Evolutionary conservation across 2,113 vertebrate species (phyloP), one percentile per base, ranked within the genome.

Genomic region (Barnardius zonarius): DNA sequence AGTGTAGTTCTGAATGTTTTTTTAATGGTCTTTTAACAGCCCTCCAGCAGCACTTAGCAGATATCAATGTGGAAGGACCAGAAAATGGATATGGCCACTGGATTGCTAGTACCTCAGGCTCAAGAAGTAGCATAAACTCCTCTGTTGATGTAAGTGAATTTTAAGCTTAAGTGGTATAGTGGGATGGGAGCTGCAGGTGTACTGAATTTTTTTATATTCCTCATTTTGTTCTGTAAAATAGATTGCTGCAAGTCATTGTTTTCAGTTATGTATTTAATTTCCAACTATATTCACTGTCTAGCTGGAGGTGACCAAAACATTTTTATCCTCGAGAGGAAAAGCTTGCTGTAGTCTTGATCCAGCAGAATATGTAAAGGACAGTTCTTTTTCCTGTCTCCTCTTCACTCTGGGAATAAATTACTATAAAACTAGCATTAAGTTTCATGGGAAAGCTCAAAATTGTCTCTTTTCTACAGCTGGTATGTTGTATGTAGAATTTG

Each of bases 31-130:
- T 84, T 69, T 95, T 86, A 84, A 91, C 96, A 99, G 99, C 99
- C 30, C 98, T 99, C 14, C 99, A 99, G 95, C 98, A 99, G 95
- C 99, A 99, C 88, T 98, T 99, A 92, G 99, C 99, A n/a, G 99
- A 99, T 96, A 99, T 99, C 94, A 99, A 99, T 25, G 98, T 99
- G 31, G 99, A 99, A 95, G 99, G 99, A 51, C 98, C 99, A 24
- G 99, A 99, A 98, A 99, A 98, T 31, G 99, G 99, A 18, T 99
- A 99, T 69, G 98, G 99, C 39, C 99, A 99, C 95, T 99, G 99
- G 99, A 99, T 99, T 87, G 99, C 99, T 96, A 99, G 99, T 97
- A 99, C 99, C 8, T 99, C 99, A 17, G 99, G 99, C 77, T 99
- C 99, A 86, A 99, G 99, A 97, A 98, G 97, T 96, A 99, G 98